Evolutionary conservation across 2,888 invertebrate genomes (phyloP), one percentile per base, ranked within the genome.

Genomic region (Rotaria socialis): DNA sequence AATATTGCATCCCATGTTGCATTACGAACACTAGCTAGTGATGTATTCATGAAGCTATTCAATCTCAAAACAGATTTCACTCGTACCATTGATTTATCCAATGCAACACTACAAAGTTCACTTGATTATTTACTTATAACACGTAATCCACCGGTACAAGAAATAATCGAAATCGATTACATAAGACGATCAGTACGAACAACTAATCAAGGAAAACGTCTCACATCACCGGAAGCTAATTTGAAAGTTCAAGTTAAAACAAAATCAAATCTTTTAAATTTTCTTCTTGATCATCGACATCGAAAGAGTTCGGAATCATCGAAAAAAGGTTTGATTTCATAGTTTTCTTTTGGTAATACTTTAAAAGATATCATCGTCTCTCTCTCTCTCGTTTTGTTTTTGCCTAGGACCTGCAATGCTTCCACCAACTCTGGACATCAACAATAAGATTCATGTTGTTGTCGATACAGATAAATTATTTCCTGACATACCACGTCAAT

Each of bases 241-340:
- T 47, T 80, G 5, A 80, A 80, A 80, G 8, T 80, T 14, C 43
- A 80, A 80, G 10, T 80, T 8, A 80, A 80, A 80, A 47, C 80
- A 47, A 80, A 47, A 80, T 80, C 47, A 22, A 24, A 47, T 47
- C 47, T 47, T 10, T 80, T 47, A 2, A n/a, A n/a, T 47, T 24
- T 80, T 47, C n/a, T 80, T 47, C 24, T 80, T 3, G 80, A 80
- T 80, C 80, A 80, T 80, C 24, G 14, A 11, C 80, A 80, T 47
- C 22, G 14, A 47, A 11, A 11, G 35, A 80, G 80, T 80, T 22
- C 43, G 3, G 24, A 80, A 47, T 0, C 47, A 80, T 43, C 80
- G 5, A 80, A 80, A 43, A 80, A 80, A 80, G 80, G 75, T 75
- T 22, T 43, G 41, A 27, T 60, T 60, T 50, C 50, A 50, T 50